Evolutionary conservation across 2,113 vertebrate species (phyloP).

Genomic region (Podarcis cretensis): DNA sequence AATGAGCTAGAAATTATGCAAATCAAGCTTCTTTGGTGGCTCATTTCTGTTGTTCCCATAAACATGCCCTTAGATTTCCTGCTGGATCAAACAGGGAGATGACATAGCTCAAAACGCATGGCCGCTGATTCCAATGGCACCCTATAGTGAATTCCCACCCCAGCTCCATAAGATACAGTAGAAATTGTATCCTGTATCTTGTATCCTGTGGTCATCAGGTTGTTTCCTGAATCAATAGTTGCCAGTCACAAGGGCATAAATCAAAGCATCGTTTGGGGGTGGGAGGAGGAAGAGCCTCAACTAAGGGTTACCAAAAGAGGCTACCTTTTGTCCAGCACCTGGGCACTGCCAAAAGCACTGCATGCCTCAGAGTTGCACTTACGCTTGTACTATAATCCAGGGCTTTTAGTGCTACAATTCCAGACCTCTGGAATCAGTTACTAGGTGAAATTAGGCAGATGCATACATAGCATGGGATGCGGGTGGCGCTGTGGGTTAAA

Average conservation of each 20-base stretch:
- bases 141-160: neutral
- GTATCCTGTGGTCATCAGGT: neutral
- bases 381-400: too few relatives aligned
- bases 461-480: too few relatives aligned
- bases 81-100: neutral
- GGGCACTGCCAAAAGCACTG: too few relatives aligned
- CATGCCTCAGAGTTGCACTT: too few relatives aligned
- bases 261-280: neutral
- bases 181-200: neutral
- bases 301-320: too few relatives aligned
- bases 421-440: too few relatives aligned
- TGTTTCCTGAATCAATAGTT: neutral
- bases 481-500: too few relatives aligned
- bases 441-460: too few relatives aligned
- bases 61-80: neutral
- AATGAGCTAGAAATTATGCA: neutral
- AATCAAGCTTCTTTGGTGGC: neutral
- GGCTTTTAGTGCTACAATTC: too few relatives aligned
- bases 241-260: neutral
- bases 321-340: too few relatives aligned
- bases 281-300: neutral
- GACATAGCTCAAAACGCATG: too few relatives aligned
- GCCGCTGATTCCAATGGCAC: neutral
- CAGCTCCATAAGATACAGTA: neutral
- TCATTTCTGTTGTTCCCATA: neutral